Evolutionary conservation across 2,888 invertebrate genomes (phyloP).

Genomic region (Aspidiotus rigidus): DNA sequence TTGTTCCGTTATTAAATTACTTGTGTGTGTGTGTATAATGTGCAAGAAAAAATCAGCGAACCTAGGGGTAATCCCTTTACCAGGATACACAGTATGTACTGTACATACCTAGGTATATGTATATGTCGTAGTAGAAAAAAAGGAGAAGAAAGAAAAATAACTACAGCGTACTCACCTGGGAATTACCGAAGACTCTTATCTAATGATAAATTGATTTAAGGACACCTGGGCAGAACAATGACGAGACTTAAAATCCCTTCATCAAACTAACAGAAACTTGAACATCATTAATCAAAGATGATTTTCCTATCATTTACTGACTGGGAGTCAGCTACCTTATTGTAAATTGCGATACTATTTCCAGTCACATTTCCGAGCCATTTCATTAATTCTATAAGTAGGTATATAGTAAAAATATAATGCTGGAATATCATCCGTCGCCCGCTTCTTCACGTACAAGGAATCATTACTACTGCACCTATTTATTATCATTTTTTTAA

Average conservation of each 20-base stretch:
- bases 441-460: no score
- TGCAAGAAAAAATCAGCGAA: no score
- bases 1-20: no score
- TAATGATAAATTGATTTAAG: slow-evolving; percentile 30
- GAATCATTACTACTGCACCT: no score
- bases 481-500: no score
- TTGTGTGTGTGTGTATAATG: no score
- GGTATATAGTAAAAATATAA: no score
- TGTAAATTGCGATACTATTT: slow-evolving; percentile 9
- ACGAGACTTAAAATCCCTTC: slow-evolving; percentile 30
- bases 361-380: slow-evolving; percentile 5
- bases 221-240: slow-evolving; percentile 31
- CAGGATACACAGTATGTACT: no score
- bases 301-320: slow-evolving; percentile 29
- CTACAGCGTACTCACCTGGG: not conserved
- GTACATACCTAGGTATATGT: no score
- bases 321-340: not conserved
- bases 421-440: no score
- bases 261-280: not conserved
- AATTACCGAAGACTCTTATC: slow-evolving; percentile 7
- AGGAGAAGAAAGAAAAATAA: not conserved
- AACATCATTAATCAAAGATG: slow-evolving; percentile 32
- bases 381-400: slow-evolving; percentile 10
- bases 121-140: not conserved
- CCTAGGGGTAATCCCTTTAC: no score